Evolutionary conservation across 2,888 invertebrate genomes (phyloP), one percentile per base, ranked within the genome.

Genomic region (Bugula neritina): DNA sequence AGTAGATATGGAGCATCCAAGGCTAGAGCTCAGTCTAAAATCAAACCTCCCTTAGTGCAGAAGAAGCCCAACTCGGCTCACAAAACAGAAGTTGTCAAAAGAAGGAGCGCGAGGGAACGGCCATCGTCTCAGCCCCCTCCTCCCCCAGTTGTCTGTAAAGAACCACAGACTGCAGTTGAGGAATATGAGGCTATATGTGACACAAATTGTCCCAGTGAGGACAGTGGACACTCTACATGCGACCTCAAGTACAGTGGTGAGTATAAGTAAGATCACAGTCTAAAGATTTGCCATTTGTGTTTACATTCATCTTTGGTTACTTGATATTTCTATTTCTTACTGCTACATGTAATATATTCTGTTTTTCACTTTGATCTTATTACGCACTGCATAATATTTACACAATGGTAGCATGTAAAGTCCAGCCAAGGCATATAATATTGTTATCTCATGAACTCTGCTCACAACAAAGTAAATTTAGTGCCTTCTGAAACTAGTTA

Each of bases 211-310:
- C 63, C 63, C 2, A 63, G 63, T 34, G 63, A 63, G 27, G 63
- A 63, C 63, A 63, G 63, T 31, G 63, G 63, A 21, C 63, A 13
- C 10, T 63, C 63, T 5, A 63, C 63, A 29, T 63, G 63, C n/a
- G 63, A 63, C 27, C 63, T 63, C 63, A 63, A 63, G n/a, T 63
- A 63, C 31, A 63, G 63, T 34, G 63, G 63, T 63, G n/a, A 5
- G 63, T 63, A 57, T 21, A 13, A 52, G n/a, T n/a, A n/a, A n/a
- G n/a, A n/a, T n/a, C n/a, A n/a, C n/a, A n/a, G n/a, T n/a, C n/a
- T n/a, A n/a, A n/a, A n/a, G n/a, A n/a, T n/a, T n/a, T n/a, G n/a
- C n/a, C n/a, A n/a, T n/a, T n/a, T n/a, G n/a, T n/a, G n/a, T n/a
- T n/a, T n/a, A n/a, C n/a, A n/a, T n/a, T n/a, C n/a, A n/a, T n/a